Evolutionary conservation across 92 coral and sea anemone genomes (phyloP), one percentile per base, ranked within the genome.

Genomic region (Palythoa heliodiscus): DNA sequence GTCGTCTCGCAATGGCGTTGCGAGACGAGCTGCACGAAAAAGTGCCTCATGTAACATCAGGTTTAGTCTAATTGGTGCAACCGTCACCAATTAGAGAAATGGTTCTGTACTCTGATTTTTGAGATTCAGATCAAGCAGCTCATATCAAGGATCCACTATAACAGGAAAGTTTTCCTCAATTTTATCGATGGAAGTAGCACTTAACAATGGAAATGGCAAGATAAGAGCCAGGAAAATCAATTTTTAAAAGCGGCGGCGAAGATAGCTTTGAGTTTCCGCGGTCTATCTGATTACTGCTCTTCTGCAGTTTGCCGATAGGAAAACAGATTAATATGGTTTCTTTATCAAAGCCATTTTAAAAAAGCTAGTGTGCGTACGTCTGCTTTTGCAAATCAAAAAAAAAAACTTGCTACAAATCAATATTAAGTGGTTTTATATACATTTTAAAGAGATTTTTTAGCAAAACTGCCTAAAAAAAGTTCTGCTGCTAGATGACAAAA

Each of bases 271-370:
- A 17, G 71, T 58, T 78, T 73, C 77, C 83, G 6, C 19, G 22
- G 10, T 40, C 37, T 15, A 38, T 61, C 24, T 61, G 52, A 60
- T 63, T 78, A 14, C 70, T 38, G 24, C 11, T 29, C 53, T 63
- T 55, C 70, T 58, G 71, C 43, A 37, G 70, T 22, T 63, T 77
- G 66, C 71, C 48, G 71, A 78, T 60, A 78, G 83, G 52, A 53
- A 76, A 38, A 16, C 60, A 4, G 37, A 69, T 22, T 37, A 69
- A 69, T 35, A 39, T 22, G 22, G 11, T 40, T 38, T 78, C 39
- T 54, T 58, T 40, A 60, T 22, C 71, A 10, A 38, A 61, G 7
- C 17, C 83, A 52, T 23, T 76, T 54, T 24, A 23, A 2, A 74
- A 20, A 71, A n/a, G 12, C 43, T 53, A 10, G 22, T 15, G 81